Percentiles rank a stretch among this genome's conserved stretches.
phyloP scores from a whole-genome alignment of 1,140 invertebrate genomes.

The Trichonephila inaurata region DNA sequence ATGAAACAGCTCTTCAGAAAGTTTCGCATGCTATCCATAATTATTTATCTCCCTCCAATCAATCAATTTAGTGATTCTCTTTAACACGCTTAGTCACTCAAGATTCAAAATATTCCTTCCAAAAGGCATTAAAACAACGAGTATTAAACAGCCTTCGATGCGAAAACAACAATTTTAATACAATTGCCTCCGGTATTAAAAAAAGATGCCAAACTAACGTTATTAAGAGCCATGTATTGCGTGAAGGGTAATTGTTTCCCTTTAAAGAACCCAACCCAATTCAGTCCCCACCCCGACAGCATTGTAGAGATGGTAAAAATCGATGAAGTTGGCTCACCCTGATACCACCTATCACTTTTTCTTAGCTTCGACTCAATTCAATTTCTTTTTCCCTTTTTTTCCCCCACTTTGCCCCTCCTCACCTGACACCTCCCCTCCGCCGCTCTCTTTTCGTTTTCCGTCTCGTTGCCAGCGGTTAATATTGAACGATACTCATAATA shows the following conservation, averaged over 20 bases:
- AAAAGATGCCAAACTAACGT: conserved; percentile 25
- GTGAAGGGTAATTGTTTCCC: conserved; percentile 69
- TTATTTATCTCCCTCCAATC: too few relatives aligned
- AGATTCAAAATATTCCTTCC: too few relatives aligned
- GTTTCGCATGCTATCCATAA: too few relatives aligned
- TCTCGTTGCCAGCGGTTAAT: conserved; percentile 27
- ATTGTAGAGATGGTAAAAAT: conserved; percentile 45
- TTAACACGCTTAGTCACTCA: too few relatives aligned
- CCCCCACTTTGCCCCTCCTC: neutral
- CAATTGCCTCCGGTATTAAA: neutral
- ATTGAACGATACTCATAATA: conserved; percentile 39
- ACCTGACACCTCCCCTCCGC: neutral
- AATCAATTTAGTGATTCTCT: too few relatives aligned
- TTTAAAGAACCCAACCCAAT: conserved; percentile 39
- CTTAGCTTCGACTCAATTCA: conserved; percentile 13
- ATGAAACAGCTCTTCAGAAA: too few relatives aligned
- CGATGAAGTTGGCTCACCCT: conserved; percentile 56
- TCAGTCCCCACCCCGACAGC: neutral
- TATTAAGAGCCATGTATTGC: conserved; percentile 11
- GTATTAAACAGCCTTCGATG: neutral
- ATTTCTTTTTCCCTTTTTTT: neutral
- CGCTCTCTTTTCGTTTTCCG: neutral
- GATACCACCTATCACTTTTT: conserved; percentile 54
- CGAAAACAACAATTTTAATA: neutral
- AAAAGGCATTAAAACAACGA: neutral